These are phyloP conservation scores for Adrianichthys oophorus DNA, from an alignment of 2,797 vertebrate genomes.

Conservation along the genomic window DNA sequence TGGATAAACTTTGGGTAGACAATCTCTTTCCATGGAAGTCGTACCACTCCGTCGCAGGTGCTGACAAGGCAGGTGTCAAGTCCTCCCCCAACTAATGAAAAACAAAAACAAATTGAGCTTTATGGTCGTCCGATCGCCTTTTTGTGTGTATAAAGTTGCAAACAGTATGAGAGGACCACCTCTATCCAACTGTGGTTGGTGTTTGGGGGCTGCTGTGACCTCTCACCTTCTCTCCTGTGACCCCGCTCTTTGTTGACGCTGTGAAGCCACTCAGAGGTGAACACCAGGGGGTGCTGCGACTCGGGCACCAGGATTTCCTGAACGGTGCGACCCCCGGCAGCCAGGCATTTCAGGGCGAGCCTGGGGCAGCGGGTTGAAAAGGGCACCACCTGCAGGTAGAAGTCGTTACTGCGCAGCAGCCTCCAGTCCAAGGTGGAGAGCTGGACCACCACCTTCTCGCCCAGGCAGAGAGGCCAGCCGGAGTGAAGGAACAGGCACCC, in stretches of 20 bases:
- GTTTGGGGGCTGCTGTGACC: too few relatives aligned
- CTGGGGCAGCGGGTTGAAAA: conserved; percentile 87
- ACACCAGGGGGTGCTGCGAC: conserved; percentile 87
- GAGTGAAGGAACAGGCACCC: conserved; percentile 91
- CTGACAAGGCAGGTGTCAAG: conserved; percentile 88
- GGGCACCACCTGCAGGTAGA: conserved; percentile 93
- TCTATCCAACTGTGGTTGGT: too few relatives aligned
- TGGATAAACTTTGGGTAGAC: conserved; percentile 91
- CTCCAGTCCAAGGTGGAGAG: conserved; percentile 92
- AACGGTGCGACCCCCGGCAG: conserved; percentile 84
- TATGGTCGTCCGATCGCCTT: too few relatives aligned
- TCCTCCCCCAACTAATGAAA: conserved; percentile 66
- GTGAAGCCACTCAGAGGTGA: conserved; percentile 91
- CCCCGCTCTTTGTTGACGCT: conserved; percentile 89
- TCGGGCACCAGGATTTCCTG: conserved; percentile 87
- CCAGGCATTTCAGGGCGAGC: conserved; percentile 88
- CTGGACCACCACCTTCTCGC: conserved; percentile 88
- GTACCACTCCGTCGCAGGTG: conserved; percentile 84
- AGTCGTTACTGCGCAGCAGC: conserved; percentile 87
- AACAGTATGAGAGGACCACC: too few relatives aligned
- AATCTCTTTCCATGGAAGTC: conserved; percentile 87
- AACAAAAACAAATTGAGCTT: not conserved
- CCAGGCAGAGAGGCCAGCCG: conserved; percentile 91
- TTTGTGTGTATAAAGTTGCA: too few relatives aligned
- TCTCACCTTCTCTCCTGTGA: conserved; percentile 78